Conservation (phyloP, 1,140 invertebrate genomes). For the Caenorhabditis brenneri region DNA sequence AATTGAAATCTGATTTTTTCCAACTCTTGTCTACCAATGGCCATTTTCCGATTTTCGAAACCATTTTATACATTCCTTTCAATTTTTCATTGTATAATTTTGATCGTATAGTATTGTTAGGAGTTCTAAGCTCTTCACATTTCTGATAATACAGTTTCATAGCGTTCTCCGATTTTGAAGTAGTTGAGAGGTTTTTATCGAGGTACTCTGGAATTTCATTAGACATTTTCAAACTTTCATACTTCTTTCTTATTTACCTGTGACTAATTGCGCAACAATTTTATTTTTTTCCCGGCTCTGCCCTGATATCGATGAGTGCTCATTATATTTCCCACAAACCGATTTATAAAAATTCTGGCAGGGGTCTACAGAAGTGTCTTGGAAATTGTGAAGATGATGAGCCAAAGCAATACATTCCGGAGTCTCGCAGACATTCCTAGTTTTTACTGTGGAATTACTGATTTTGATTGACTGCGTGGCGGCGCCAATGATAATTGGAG, state of each 20-base stretch:
- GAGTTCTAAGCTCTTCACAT: not conserved
- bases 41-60: not conserved
- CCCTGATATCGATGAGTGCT: not conserved
- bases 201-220: not conserved
- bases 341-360: not conserved
- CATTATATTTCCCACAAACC: not conserved
- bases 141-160: not conserved
- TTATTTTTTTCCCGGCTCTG: no score
- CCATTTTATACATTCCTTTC: not conserved
- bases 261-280: no score
- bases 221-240: no score
- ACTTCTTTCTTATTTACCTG: no score
- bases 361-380: not conserved
- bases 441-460: not conserved
- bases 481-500: no score
- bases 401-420: not conserved
- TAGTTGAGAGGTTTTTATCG: not conserved
- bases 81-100: no score
- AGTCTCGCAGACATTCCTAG: not conserved
- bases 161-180: not conserved
- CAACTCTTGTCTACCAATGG: not conserved
- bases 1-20: not conserved
- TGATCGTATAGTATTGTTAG: no score
- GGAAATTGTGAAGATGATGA: not conserved
- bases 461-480: no score